Conservation (phyloP, 2,797 vertebrate species). For the Orestias chungarensis region DNA sequence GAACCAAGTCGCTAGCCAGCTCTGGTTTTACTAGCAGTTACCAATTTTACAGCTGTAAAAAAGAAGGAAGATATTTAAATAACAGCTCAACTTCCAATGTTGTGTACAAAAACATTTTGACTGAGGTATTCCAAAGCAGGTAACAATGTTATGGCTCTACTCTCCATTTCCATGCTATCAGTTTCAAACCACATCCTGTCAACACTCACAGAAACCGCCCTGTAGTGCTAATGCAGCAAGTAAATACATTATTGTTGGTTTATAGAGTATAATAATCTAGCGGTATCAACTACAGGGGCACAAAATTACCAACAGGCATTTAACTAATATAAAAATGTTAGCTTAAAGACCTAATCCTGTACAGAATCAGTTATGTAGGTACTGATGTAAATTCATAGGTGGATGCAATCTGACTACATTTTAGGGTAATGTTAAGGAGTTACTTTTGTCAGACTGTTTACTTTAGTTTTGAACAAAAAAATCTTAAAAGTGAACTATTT, state of each 20-base stretch:
- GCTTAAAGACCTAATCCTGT: not conserved
- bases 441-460: not conserved
- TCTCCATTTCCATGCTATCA: not conserved
- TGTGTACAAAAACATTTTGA: not conserved
- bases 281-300: not conserved
- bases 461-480: not conserved
- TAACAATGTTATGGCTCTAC: not conserved
- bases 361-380: not conserved
- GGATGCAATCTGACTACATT: not conserved
- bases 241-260: not conserved
- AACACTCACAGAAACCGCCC: not conserved
- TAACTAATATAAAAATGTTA: not conserved
- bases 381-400: not conserved
- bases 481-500: not conserved
- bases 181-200: not conserved
- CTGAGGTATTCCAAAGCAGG: not conserved
- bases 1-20: no score
- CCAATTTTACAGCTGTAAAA: not conserved
- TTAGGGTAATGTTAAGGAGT: not conserved
- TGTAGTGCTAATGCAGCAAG: not conserved
- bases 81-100: not conserved
- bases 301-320: not conserved
- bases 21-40: no score
- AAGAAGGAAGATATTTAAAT: not conserved
- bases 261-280: no score